Base-by-base conservation (phyloP, 1,140 invertebrate species). In the Trichonephila clavata region DNA sequence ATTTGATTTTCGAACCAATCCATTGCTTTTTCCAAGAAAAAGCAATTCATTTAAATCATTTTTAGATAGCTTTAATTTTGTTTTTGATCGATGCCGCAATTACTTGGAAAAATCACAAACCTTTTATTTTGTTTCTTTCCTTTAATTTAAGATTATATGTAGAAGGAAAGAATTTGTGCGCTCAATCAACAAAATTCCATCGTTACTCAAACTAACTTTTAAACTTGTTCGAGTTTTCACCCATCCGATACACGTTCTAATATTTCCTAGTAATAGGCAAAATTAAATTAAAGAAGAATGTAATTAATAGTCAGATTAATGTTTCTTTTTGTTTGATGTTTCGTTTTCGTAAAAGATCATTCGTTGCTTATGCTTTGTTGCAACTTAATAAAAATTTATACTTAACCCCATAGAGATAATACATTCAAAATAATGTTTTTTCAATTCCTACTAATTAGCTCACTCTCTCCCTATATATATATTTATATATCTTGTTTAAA, bases 1-100 rank as follows among this genome's bases (percentile, higher is more conserved):
- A 89, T 89, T 89, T 77, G 65, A 89, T 89, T 89, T 32, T 57
- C 81, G 20, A 57, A 43, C 87, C 65, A 24, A n/a, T 77, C 87
- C n/a, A 27, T 68, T 24, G 32, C 21, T 57, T 77, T 89, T 57
- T 71, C 43, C n/a, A 8, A n/a, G 21, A 89, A 71, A 68, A 59
- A 24, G 43, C 61, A 89, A 89, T 89, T 89, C 65, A 89, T 89
- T 89, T 89, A 71, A 77, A 60, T 60, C 59, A 60, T 60, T 60
- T 86, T 57, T 86, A 63, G 60, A 86, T 24, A 60, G 87, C n/a
- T 89, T 89, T 89, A 89, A 89, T 89, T 65, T 89, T 77, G 50
- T 89, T 89, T 68, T 39, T 65, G 39, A 60, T 61, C 32, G 84
- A 86, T 86, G 61, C 50, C 59, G 84, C 59, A 86, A 86, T 86